A percentile compares a stretch with the other conserved stretches of the same genome.
phyloP scores from a whole-genome alignment of 1,140 invertebrate species.

The Gryon sp. region DNA sequence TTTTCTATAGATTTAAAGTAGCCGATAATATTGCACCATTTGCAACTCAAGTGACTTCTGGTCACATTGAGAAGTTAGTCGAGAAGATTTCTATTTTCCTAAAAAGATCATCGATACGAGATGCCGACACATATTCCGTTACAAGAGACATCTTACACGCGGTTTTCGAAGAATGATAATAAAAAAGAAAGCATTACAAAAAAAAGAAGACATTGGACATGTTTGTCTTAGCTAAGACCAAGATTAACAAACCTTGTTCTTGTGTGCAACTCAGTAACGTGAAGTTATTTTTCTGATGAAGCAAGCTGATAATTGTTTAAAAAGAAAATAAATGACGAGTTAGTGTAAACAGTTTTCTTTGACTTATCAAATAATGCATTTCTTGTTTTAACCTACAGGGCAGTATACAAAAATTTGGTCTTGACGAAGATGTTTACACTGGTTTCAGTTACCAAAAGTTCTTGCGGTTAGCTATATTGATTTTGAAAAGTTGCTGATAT shows the following conservation, averaged over 20 bases:
- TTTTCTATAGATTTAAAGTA: no score
- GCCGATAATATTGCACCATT: no score
- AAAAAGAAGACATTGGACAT: constrained; percentile 26
- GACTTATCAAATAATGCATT: not conserved
- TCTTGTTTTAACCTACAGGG: no score
- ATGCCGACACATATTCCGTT: constrained; percentile 23
- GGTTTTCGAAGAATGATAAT: constrained; percentile 3
- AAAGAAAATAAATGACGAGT: constrained; percentile 7
- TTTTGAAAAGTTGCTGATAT: no score
- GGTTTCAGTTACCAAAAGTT: no score
- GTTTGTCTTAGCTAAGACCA: constrained; percentile 30
- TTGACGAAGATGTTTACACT: no score
- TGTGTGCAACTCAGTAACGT: constrained; percentile 2
- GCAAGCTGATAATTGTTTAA: constrained; percentile 2
- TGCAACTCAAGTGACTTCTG: no score
- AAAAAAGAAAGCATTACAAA: constrained; percentile 9
- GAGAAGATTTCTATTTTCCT: constrained; percentile 45
- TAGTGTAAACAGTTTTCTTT: not conserved
- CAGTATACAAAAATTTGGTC: no score
- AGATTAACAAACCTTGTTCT: constrained; percentile 16
- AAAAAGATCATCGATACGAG: constrained; percentile 42
- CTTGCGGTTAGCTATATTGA: no score
- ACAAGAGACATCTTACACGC: constrained; percentile 10
- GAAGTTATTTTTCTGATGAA: constrained; percentile 12
- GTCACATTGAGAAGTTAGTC: no score